phyloP scores from a whole-genome alignment of 2,888 invertebrate genomes.

The Amblyjoppa proteus region DNA sequence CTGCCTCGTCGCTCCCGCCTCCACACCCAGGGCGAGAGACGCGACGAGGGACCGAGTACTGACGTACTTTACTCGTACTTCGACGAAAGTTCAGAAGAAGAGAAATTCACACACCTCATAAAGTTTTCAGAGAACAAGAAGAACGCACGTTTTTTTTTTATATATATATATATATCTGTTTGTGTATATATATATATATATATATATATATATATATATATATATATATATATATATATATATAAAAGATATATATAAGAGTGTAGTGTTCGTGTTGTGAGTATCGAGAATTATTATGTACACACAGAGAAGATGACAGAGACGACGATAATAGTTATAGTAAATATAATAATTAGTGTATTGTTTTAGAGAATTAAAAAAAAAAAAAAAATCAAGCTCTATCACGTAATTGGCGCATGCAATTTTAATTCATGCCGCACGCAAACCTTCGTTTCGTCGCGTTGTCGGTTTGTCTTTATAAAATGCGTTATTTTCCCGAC shows the following conservation, averaged over 20 bases:
- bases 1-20: constrained; percentile 30
- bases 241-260: constrained; percentile 61
- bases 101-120: constrained; percentile 68
- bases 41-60: constrained; percentile 29
- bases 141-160: constrained; percentile 78
- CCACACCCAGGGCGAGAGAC: constrained; percentile 25
- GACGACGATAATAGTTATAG: constrained; percentile 40
- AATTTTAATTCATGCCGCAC: constrained; percentile 51
- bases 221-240: constrained; percentile 61
- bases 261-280: constrained; percentile 66
- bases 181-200: constrained; percentile 57
- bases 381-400: constrained; percentile 23
- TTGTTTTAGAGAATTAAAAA: constrained; percentile 24
- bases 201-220: constrained; percentile 66
- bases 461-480: constrained; percentile 21
- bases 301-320: constrained; percentile 65
- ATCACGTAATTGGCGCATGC: constrained; percentile 43
- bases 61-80: constrained; percentile 38
- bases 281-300: constrained; percentile 65
- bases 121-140: constrained; percentile 75
- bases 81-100: constrained; percentile 69
- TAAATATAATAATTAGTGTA: background rate
- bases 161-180: constrained; percentile 65
- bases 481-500: constrained; percentile 5
- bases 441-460: constrained; percentile 33